Conservation (phyloP, 2,888 invertebrate genomes). For the Melieria omissa region DNA sequence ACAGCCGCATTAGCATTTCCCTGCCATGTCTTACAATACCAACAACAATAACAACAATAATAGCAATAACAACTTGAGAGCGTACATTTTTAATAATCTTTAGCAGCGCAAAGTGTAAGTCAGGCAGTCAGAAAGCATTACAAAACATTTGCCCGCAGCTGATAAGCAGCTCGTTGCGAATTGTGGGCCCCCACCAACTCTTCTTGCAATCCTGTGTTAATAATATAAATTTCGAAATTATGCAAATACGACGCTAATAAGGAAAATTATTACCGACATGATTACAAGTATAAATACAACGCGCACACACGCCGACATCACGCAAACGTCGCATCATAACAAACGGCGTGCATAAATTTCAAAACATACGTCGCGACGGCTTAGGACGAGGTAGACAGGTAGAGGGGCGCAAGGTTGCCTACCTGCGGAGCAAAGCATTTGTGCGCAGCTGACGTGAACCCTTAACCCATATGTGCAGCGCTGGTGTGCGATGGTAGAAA, state of each 20-base stretch:
- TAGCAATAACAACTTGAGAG: neutral
- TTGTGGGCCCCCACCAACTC: too few species aligned
- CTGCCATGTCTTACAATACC: neutral
- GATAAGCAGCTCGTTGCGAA: too few species aligned
- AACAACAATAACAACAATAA: neutral
- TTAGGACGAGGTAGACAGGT: too few species aligned
- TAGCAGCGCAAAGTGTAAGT: neutral
- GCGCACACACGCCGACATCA: neutral
- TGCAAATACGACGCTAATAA: conserved; percentile 2
- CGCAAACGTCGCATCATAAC: too few species aligned
- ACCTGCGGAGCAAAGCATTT: too few species aligned
- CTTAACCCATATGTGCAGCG: too few species aligned
- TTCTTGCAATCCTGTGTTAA: neutral
- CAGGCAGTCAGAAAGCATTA: neutral
- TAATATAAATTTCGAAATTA: neutral
- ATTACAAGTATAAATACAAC: neutral
- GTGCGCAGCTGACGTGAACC: too few species aligned
- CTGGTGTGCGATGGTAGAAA: too few species aligned
- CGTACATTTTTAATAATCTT: neutral
- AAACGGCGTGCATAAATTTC: too few species aligned
- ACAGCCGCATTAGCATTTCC: neutral
- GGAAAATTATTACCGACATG: neutral
- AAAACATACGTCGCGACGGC: too few species aligned
- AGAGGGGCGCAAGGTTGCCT: too few species aligned
- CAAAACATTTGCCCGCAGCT: neutral